These are phyloP conservation scores for Anastrepha ludens DNA, from an alignment of 1,140 invertebrate species.

Conservation along the genomic window DNA sequence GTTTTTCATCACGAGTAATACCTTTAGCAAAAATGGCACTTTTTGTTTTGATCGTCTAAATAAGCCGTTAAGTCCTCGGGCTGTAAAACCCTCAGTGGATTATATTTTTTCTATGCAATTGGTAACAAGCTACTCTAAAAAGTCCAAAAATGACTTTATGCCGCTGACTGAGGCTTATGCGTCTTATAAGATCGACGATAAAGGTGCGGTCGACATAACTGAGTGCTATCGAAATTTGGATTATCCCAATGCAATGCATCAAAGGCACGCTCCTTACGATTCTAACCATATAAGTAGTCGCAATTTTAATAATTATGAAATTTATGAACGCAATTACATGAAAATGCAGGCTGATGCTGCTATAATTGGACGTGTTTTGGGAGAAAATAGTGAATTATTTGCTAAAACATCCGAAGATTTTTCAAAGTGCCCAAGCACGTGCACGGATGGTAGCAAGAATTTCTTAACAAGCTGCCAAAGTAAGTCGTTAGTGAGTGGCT, in stretches of 20 bases:
- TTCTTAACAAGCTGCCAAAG: not conserved
- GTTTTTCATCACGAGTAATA: not conserved
- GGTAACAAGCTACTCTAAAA: slow-evolving; percentile 16
- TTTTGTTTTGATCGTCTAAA: slow-evolving; percentile 65
- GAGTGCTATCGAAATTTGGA: slow-evolving; percentile 19
- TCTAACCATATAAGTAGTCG: not conserved
- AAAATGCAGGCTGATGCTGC: slow-evolving; percentile 33
- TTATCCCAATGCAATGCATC: not conserved
- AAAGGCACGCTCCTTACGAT: slow-evolving; percentile 23
- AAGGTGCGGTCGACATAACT: not conserved
- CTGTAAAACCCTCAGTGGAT: slow-evolving; percentile 64
- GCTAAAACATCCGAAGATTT: slow-evolving; percentile 5
- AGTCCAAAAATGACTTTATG: not conserved
- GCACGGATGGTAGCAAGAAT: not conserved
- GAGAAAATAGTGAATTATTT: slow-evolving; percentile 15
- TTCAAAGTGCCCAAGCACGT: not conserved
- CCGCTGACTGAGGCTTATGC: slow-evolving; percentile 22
- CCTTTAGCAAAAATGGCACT: slow-evolving; percentile 55
- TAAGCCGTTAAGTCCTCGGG: slow-evolving; percentile 61
- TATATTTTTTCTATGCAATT: slow-evolving; percentile 59
- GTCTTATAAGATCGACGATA: slow-evolving; percentile 41
- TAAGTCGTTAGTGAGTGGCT: not conserved
- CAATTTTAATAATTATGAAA: slow-evolving; percentile 26
- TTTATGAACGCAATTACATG: slow-evolving; percentile 36
- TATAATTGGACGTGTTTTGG: slow-evolving; percentile 32